Evolutionary conservation across 2,888 invertebrate genomes (phyloP), one percentile per base, ranked within the genome.

Genomic region (Lasius fuliginosus): DNA sequence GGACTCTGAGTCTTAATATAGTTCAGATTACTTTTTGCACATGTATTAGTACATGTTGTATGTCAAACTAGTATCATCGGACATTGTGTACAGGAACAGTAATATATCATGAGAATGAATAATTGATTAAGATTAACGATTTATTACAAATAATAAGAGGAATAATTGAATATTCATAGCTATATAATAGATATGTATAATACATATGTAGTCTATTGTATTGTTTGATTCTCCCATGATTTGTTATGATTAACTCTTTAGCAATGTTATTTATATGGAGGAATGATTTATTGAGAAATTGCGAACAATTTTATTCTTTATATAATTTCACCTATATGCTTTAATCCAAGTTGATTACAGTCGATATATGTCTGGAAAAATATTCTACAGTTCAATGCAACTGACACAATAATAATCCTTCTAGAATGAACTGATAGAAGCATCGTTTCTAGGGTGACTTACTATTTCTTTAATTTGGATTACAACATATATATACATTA

Each of bases 81-180:
- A 75, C 82, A 90, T 86, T 79, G 68, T 88, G 87, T 89, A 90
- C 90, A 89, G 89, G 88, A 90, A 88, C 89, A 64, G 69, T 74
- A 83, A 76, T 82, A 86, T 71, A 75, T 58, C 40, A 85, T 62
- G 74, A 84, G 68, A 81, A 85, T 81, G 65, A 65, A 64, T 82
- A 73, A 86, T 86, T 60, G 40, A 73, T 11, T 86, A 86, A 77
- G 77, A 73, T 85, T 83, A 86, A 85, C 67, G 58, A 76, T 88
- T 84, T 82, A 86, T 82, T 89, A 83, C 84, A 75, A 86, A 85
- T 83, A 83, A 83, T 87, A 83, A 82, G 67, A 85, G 71, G 67
- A 89, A 73, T 77, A 82, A 88, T 83, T 87, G 84, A 84, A 89
- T 81, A 81, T 49, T 85, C 79, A 87, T 79, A 82, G 58, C 65